phyloP scores from a whole-genome alignment of 1,140 invertebrate genomes.

The Oryzaephilus surinamensis region DNA sequence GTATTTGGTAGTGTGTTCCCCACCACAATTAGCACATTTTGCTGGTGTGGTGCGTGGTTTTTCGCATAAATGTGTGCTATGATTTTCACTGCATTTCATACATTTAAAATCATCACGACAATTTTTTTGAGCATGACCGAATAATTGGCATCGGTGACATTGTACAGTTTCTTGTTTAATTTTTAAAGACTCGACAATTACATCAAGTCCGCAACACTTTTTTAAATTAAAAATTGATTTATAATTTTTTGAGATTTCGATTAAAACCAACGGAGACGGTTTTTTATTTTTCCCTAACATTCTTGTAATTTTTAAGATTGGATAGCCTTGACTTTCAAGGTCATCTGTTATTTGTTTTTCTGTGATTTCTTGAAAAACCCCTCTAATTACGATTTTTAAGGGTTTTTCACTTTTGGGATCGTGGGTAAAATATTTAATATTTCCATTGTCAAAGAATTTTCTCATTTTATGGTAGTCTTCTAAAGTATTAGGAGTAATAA shows the following conservation, averaged over 20 bases:
- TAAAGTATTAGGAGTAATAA: not conserved
- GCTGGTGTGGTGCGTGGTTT: constrained; percentile 19
- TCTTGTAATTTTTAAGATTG: not conserved
- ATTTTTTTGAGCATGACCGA: constrained; percentile 6
- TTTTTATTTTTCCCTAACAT: not conserved
- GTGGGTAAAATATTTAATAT: not conserved
- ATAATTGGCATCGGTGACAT: constrained; percentile 6
- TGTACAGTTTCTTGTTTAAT: constrained; percentile 1
- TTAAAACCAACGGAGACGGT: not conserved
- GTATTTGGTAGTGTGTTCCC: constrained; percentile 30
- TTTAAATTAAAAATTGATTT: not conserved
- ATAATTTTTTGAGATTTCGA: no score
- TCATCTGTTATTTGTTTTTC: not conserved
- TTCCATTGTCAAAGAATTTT: not conserved
- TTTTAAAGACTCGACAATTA: not conserved
- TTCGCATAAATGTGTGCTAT: constrained; percentile 22
- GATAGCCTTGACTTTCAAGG: not conserved
- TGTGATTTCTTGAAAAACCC: not conserved
- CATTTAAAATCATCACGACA: constrained; percentile 1
- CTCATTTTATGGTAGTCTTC: not conserved
- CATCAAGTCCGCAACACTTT: not conserved
- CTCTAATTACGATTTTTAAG: no score
- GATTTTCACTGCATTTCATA: constrained; percentile 6
- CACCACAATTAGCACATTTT: constrained; percentile 34
- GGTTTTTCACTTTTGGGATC: not conserved